Base-by-base conservation (phyloP, 37 sponge, comb jelly and placozoan genomes). In the Chondrilla cf. caribensis region DNA sequence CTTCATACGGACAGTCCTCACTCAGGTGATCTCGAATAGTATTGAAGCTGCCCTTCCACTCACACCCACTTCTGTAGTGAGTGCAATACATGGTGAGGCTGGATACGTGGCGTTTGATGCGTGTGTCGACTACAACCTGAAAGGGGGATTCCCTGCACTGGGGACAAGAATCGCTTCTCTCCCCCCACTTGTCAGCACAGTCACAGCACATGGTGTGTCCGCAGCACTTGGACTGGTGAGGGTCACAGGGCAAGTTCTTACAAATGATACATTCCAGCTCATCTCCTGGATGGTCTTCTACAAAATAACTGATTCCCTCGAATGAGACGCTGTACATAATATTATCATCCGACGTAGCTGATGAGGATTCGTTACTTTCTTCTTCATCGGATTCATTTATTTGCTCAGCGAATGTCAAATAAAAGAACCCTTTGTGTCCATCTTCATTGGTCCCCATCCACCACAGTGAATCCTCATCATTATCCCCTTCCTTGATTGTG, bases 221-320 rank as follows among this genome's bases (percentile, higher is more conserved):
- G 32, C 70, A 68, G 37, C 70, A 68, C 2, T n/a, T 68, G 37
- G 70, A 35, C 4, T 36, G 70, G 3, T 28, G 70, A 3, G 70
- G 70, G 21, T 2, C 35, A 3, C 2, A 31, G 3, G 70, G 31
- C 32, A 68, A 37, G 1, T 68, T 37, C 18, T 28, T n/a, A 28
- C 70, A 68, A 21, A 68, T 68, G 37, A 68, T 68, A 37, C 70
- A 68, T 33, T n/a, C 70, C 25, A 31, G 32, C 70, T 37, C 26
- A 15, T n/a, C 2, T 68, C 33, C 37, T n/a, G n/a, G n/a, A 2
- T 31, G 70, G 3, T 68, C 37, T 7, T 68, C 32, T n/a, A n/a
- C n/a, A n/a, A n/a, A n/a, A n/a, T n/a, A n/a, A n/a, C n/a, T n/a
- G n/a, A n/a, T n/a, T n/a, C n/a, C n/a, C n/a, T n/a, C n/a, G n/a